These are phyloP conservation scores for Ochlodes sylvanus DNA, from an alignment of 2,888 invertebrate genomes.

Conservation along the genomic window DNA sequence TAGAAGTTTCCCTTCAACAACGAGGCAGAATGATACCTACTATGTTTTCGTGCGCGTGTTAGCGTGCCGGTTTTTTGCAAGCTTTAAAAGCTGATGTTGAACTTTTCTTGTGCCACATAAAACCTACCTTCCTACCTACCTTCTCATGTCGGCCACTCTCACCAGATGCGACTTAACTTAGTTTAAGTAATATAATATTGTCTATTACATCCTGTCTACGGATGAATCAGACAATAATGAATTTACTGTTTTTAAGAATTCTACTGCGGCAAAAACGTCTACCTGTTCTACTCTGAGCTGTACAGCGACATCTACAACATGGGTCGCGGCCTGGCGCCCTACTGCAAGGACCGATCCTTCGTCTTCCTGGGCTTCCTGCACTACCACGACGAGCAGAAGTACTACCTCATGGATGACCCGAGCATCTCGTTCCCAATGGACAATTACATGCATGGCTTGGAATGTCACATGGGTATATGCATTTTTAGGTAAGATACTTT, in stretches of 20 bases:
- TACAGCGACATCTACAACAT: slow-evolving; percentile 78
- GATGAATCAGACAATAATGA: too few relatives aligned
- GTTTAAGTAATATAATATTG: too few relatives aligned
- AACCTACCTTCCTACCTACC: too few relatives aligned
- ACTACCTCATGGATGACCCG: slow-evolving; percentile 74
- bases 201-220: too few relatives aligned
- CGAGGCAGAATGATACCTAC: too few relatives aligned
- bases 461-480: slow-evolving; percentile 74
- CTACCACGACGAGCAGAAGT: slow-evolving; percentile 72
- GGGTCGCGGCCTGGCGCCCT: slow-evolving; percentile 70
- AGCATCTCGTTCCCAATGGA: slow-evolving; percentile 75
- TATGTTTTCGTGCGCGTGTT: too few relatives aligned
- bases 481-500: slow-evolving; percentile 65
- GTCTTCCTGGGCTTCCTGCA: slow-evolving; percentile 76
- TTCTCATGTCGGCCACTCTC: too few relatives aligned
- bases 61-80: too few relatives aligned
- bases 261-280: slow-evolving; percentile 79
- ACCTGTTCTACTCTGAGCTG: slow-evolving; percentile 73
- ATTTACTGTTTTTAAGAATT: slow-evolving; percentile 58
- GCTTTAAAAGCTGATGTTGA: too few relatives aligned
- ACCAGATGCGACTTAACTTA: too few relatives aligned
- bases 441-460: slow-evolving; percentile 74
- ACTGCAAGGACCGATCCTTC: slow-evolving; percentile 74
- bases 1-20: too few relatives aligned
- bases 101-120: too few relatives aligned